Evolutionary conservation across 1,140 invertebrate species (phyloP).

Genomic region (Vollenhovia emeryi): DNA sequence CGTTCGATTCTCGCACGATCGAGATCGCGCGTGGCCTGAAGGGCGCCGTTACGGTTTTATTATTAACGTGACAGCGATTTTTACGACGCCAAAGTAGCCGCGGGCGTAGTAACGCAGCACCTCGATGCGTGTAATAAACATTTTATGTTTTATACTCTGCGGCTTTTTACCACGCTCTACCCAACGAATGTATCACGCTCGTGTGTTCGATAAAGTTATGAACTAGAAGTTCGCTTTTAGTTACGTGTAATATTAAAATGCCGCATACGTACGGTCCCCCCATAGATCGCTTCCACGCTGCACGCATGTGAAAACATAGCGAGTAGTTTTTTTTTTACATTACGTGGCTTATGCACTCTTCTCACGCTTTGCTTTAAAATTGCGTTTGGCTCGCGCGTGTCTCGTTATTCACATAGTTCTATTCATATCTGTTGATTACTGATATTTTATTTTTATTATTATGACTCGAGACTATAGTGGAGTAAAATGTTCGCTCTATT

Average conservation of each 20-base stretch:
- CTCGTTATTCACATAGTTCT: not conserved
- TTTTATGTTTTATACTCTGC: conserved; percentile 56
- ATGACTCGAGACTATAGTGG: too few relatives aligned
- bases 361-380: not conserved
- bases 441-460: too few relatives aligned
- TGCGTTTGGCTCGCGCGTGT: not conserved
- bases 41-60: not conserved
- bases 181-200: conserved; percentile 40
- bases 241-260: conserved; percentile 15
- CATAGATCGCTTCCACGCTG: not conserved
- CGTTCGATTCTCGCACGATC: not conserved
- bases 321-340: not conserved
- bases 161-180: conserved; percentile 8
- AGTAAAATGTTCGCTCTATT: too few relatives aligned
- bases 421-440: too few relatives aligned
- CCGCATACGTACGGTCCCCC: not conserved
- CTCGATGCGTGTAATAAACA: conserved; percentile 62
- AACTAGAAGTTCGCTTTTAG: conserved; percentile 6
- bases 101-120: not conserved
- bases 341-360: not conserved
- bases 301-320: not conserved
- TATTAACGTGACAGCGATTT: conserved; percentile 37
- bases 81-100: conserved; percentile 58
- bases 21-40: not conserved
- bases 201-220: conserved; percentile 10